Base-by-base conservation (phyloP, 2,888 invertebrate species). In the Sminthurides aquaticus region DNA sequence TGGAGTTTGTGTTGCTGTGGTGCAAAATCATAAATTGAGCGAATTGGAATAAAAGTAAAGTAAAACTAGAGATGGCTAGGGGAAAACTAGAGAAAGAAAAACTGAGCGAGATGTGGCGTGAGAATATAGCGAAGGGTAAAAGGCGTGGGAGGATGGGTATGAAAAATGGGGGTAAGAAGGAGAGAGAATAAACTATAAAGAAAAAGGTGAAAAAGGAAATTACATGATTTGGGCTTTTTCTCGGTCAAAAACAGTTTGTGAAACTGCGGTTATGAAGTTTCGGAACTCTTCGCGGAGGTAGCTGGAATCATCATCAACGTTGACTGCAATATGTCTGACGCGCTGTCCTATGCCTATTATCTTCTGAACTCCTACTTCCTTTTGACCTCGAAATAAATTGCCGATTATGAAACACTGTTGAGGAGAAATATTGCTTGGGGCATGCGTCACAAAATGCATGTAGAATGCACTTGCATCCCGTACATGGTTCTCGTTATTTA, bases 371-470 rank as follows among this genome's bases (percentile, higher is more conserved):
- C 74, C 71, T 0, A 49, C 0, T 25, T 74, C 72, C 15, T 67
- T 24, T 24, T 62, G 64, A 11, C 72, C 72, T 18, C 73, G 60
- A 58, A 74, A 71, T 22, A 71, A 67, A 60, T 74, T 74, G 1
- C 74, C 74, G 15, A 74, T 62, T 3, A 74, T 65, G 15, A 74
- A 29, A 25, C 70, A 71, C 55, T 74, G 74, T 2, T 66, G 49
- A 1, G 70, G 71, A 27, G 60, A 64, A 8, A 73, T 43, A 25
- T 67, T 71, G 11, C 56, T 59, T 15, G 66, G 65, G 27, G 71
- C 68, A 29, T 74, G 72, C 1, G 73, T 74, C 22, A 74, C 73
- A 52, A 73, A 74, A 49, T 71, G 67, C 72, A 74, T 73, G 57
- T 71, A 69, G n/a, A 69, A 65, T n/a, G 71, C 70, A 49, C 67